Evolutionary conservation across 2,797 vertebrate genomes (phyloP).

Genomic region (Microhierax caerulescens): DNA sequence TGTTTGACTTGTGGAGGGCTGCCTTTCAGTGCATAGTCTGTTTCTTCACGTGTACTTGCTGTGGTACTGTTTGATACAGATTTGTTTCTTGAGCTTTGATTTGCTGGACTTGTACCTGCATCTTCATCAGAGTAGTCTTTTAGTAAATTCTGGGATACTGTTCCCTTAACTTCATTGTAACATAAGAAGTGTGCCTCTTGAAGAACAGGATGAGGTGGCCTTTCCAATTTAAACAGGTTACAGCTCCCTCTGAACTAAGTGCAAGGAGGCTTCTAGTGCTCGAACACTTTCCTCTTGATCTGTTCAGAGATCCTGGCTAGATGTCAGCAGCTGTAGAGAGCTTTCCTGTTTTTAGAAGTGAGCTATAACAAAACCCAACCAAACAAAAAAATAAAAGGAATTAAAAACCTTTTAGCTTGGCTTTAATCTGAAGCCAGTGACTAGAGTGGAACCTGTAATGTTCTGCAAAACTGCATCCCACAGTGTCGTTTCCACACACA

Average conservation of each 20-base stretch:
- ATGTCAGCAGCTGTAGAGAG: not conserved
- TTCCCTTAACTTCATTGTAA: not conserved
- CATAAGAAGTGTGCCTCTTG: not conserved
- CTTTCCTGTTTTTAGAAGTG: not conserved
- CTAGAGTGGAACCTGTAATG: no score
- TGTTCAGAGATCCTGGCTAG: not conserved
- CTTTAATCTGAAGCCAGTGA: no score
- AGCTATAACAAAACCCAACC: not conserved
- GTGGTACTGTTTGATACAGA: not conserved
- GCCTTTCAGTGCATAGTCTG: not conserved
- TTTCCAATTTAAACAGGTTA: not conserved
- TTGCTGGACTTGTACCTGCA: not conserved
- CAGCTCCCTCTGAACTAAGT: not conserved
- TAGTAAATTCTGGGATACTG: not conserved
- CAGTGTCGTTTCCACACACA: no score
- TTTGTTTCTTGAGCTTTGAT: not conserved
- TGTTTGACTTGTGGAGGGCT: not conserved
- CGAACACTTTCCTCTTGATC: not conserved
- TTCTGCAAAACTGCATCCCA: no score
- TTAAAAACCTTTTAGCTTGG: not conserved
- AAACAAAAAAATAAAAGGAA: not conserved
- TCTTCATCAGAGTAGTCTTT: not conserved
- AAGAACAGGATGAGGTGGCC: not conserved
- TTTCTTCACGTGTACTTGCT: not conserved
- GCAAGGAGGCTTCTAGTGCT: not conserved